These are phyloP conservation scores for Hemaris fuciformis DNA, from an alignment of 2,888 invertebrate species.

Conservation along the genomic window DNA sequence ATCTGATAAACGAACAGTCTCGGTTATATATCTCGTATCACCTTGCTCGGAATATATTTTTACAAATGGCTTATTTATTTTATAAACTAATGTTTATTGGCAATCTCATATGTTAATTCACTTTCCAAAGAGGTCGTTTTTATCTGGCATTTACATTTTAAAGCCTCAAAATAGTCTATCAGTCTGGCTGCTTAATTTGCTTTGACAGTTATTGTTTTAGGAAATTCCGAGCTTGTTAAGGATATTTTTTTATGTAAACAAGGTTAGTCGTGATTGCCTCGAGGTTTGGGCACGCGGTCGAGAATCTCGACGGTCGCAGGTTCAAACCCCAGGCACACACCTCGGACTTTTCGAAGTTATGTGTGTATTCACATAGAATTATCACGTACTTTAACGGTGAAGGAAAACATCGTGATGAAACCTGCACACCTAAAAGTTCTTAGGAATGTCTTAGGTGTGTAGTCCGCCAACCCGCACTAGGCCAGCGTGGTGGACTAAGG, in stretches of 20 bases:
- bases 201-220: conserved; percentile 3
- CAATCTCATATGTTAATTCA: conserved; percentile 9
- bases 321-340: too few relatives aligned
- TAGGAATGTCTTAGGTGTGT: too few relatives aligned
- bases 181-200: background rate
- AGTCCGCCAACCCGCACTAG: too few relatives aligned
- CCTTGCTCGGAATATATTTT: background rate
- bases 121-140: conserved; percentile 3
- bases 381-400: too few relatives aligned
- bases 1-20: background rate
- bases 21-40: background rate
- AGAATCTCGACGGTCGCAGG: too few relatives aligned
- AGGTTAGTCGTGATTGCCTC: too few relatives aligned
- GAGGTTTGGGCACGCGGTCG: too few relatives aligned
- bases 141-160: background rate
- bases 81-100: conserved; percentile 8
- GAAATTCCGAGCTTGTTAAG: background rate
- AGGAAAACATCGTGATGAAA: too few relatives aligned
- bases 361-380: too few relatives aligned
- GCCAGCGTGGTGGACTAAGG: too few relatives aligned
- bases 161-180: background rate
- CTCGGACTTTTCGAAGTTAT: too few relatives aligned
- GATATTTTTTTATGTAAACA: background rate
- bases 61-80: conserved; percentile 6
- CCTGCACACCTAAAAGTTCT: too few relatives aligned